Evolutionary conservation across 2,113 vertebrate species (phyloP).

Genomic region (Aplodontia rufa): DNA sequence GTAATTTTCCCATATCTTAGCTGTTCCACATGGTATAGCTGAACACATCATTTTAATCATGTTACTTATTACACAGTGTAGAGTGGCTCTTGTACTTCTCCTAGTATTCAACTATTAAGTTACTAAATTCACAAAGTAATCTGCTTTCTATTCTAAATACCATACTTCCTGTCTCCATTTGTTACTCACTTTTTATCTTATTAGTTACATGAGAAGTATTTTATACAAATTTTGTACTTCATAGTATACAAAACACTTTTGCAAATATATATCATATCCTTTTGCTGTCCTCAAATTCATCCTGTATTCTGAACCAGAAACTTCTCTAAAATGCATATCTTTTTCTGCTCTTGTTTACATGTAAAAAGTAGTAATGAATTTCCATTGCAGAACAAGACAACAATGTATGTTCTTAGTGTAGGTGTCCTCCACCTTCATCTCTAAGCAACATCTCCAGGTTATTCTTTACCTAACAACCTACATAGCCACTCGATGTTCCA

Average conservation of each 20-base stretch:
- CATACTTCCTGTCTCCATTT: neutral
- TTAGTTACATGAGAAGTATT: neutral
- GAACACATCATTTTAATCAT: neutral
- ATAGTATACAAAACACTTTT: neutral
- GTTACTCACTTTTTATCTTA: neutral
- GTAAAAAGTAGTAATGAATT: neutral
- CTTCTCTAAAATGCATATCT: neutral
- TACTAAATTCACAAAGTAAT: no score
- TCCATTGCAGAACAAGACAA: no score
- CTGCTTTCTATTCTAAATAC: neutral
- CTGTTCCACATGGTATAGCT: neutral
- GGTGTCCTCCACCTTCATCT: no score
- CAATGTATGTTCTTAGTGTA: neutral
- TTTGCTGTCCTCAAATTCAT: neutral
- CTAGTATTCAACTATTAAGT: neutral
- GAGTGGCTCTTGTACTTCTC: neutral
- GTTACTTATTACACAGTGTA: neutral
- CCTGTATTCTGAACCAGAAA: neutral
- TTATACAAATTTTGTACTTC: neutral
- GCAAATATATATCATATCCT: neutral
- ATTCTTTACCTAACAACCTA: neutral
- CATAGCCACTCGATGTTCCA: neutral
- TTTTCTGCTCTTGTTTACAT: neutral
- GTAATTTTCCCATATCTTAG: neutral
- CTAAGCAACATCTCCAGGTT: no score